Conservation (phyloP, 2,113 vertebrate genomes). For the Sigmodon hispidus region DNA sequence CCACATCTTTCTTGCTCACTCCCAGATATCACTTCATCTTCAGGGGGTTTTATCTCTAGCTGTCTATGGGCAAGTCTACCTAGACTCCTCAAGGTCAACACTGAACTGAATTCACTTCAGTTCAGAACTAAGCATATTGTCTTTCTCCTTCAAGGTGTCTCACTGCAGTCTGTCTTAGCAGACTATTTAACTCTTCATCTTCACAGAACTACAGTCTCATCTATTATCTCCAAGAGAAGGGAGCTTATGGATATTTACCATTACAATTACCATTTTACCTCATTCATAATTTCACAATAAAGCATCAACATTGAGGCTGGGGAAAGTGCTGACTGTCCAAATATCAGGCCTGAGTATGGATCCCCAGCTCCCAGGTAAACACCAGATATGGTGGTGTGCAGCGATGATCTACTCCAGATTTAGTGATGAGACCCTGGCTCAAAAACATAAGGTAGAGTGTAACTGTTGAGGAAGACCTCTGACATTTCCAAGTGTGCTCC, state of each 20-base stretch:
- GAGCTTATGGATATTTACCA: background rate
- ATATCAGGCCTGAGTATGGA: background rate
- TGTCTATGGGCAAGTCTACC: background rate
- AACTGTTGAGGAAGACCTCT: background rate
- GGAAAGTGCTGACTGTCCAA: background rate
- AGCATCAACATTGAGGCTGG: background rate
- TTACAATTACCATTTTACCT: background rate
- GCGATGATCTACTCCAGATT: background rate
- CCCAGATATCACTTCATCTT: background rate
- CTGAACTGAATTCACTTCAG: background rate
- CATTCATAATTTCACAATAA: conserved; percentile 35
- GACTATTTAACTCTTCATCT: background rate
- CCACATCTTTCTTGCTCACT: background rate
- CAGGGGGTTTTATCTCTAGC: background rate
- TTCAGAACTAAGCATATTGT: background rate
- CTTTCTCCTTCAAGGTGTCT: background rate
- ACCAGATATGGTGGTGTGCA: background rate
- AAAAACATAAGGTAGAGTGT: background rate
- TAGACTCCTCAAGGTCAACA: background rate
- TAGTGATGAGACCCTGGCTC: background rate
- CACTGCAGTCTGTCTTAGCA: background rate
- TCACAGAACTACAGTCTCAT: background rate
- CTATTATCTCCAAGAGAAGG: background rate
- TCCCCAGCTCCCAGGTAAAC: background rate
- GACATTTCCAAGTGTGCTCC: background rate